Base-by-base conservation (phyloP, 2,888 invertebrate genomes). In the Noctuana brunneofusca region DNA sequence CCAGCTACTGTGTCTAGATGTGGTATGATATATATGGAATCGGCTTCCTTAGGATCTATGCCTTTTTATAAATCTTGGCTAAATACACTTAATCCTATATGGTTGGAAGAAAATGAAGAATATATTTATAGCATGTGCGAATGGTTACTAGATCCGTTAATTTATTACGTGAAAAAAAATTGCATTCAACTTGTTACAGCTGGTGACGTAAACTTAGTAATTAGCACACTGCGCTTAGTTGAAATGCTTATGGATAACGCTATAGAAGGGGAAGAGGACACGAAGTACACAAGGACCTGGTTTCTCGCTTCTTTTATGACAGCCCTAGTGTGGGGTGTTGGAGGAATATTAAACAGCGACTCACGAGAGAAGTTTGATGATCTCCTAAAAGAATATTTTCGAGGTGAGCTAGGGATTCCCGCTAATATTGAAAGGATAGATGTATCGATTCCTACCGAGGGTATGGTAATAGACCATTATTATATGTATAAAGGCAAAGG, bases 1-100 rank as follows among this genome's bases (percentile, higher is more conserved):
- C 97, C 97, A 18, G 97, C 97, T 5, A 97, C 97, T 3, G 97
- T 97, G 14, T 97, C 97, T 12, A 93, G 97, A 59, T 97, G 97
- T 83, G 97, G 97, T 52, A 97, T 97, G 96, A 96, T 97, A 70
- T 97, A 96, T 80, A 94, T 98, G 92, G 98, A 98, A 83, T 96
- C 98, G 0, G 82, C 92, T 1, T 94, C 96, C 0, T 89, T 98
- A 5, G 98, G 98, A 2, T 97, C 97, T 95, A 88, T 92, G 67
- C 95, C 97, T 0, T 95, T 97, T 74, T 93, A 96, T 24, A 93
- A 93, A 67, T 97, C 97, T 0, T 98, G 98, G 98, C 72, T 97
- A 0, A 93, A 94, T 9, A 92, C 86, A 12, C 85, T 93, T 20
- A 94, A 93, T 84, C 93, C 90, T 2, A 84, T 90, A 46, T 96